phyloP scores from a whole-genome alignment of 2,888 invertebrate species.

The Beris chalybata region DNA sequence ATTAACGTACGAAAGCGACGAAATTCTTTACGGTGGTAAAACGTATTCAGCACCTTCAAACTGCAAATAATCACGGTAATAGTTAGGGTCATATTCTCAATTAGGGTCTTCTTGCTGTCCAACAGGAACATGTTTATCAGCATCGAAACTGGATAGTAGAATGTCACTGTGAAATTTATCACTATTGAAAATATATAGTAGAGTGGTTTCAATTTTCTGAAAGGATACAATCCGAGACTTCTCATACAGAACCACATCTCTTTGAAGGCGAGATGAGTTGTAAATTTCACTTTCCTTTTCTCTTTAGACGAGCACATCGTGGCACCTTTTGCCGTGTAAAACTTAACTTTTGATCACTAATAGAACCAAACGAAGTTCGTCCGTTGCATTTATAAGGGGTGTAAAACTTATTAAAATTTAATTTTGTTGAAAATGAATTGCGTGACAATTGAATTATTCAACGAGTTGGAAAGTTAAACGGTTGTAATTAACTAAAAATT shows the following conservation, averaged over 20 bases:
- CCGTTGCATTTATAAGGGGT: too few species aligned
- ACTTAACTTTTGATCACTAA: too few species aligned
- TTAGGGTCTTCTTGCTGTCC: constrained; percentile 44
- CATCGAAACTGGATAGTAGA: constrained; percentile 49
- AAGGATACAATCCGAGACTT: constrained; percentile 46
- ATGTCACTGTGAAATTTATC: constrained; percentile 46
- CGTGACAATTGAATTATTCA: too few species aligned
- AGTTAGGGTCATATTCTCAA: constrained; percentile 50
- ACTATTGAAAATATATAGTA: constrained; percentile 43
- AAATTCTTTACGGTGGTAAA: constrained; percentile 46
- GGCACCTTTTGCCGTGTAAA: too few species aligned
- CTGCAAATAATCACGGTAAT: constrained; percentile 49
- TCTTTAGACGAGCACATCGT: not conserved
- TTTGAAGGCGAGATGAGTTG: constrained; percentile 45
- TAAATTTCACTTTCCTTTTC: constrained; percentile 3
- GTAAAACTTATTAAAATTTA: too few species aligned
- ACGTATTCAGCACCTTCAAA: constrained; percentile 49
- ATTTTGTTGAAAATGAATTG: too few species aligned
- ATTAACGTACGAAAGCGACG: constrained; percentile 42
- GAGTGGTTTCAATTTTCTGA: constrained; percentile 29
- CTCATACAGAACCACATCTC: constrained; percentile 51
- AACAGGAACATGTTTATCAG: constrained; percentile 46
- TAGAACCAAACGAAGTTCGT: too few species aligned
- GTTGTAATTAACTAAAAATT: too few species aligned
- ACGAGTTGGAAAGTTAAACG: too few species aligned